Base-by-base conservation (phyloP, 2,888 invertebrate species). In the Eilema griseolum region DNA sequence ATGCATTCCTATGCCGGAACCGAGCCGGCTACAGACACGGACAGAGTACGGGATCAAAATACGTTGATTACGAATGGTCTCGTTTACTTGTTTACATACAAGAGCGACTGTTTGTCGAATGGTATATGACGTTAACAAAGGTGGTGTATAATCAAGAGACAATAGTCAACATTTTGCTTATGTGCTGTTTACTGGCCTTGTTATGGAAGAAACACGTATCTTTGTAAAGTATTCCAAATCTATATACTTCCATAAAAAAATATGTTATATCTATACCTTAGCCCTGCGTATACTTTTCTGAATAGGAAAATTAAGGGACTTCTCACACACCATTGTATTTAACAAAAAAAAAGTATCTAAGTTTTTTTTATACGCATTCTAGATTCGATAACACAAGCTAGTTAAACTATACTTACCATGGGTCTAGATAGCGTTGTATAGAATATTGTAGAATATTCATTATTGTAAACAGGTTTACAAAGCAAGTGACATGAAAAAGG, bases 21-120 rank as follows among this genome's bases (percentile, higher is more conserved):
- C 59, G 61, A 16, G n/a, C 37, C 61, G 67, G 41, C 11, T 31
- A 12, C 8, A 23, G 31, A 8, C 16, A 31, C 56, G 24, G 28
- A 52, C 52, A 1, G 31, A 11, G 61, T 61, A 28, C 26, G 28
- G 20, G 60, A 28, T 60, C 60, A 57, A 57, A 57, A 57, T 24
- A 57, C 57, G 57, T 57, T 57, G 57, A 24, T 57, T 57, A 57
- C 57, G 24, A 57, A 24, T 57, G 57, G 12, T 24, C 26, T 59
- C 26, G 24, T 59, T 24, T 11, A 24, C 24, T 57, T 1, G 12
- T 24, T 59, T 24, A 59, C 24, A 59, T 52, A 52, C 52, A 20
- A 41, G 46, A 52, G 52, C n/a, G 52, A n/a, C 8, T 52, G 52
- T 52, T 8, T 20, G 20, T n/a, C n/a, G 52, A 52, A 52, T 8